Percentiles rank a stretch among this genome's conserved stretches.
These are phyloP conservation scores for Cacatua alba DNA, from an alignment of 2,113 vertebrate species.

Conservation along the genomic window DNA sequence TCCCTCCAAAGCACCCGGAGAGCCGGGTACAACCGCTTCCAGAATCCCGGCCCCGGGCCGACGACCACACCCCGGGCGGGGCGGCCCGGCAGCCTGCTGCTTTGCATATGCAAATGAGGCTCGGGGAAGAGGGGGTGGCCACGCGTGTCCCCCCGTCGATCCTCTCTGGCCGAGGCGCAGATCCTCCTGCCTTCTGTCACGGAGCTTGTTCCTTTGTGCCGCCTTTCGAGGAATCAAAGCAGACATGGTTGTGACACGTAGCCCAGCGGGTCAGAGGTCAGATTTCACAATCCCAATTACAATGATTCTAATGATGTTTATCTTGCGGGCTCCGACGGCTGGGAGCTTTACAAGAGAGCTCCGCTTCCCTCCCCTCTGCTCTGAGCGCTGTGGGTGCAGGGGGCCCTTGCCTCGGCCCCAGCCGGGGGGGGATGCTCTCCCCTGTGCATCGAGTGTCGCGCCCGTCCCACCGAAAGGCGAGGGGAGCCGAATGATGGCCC, in stretches of 20 bases:
- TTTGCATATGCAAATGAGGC: conserved; percentile 55
- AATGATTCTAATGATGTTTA: conserved; percentile 70
- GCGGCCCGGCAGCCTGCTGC: not conserved
- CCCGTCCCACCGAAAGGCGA: not conserved
- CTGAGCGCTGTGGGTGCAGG: not conserved
- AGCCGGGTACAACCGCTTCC: not conserved
- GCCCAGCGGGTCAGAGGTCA: conserved; percentile 74
- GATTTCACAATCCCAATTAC: conserved; percentile 70
- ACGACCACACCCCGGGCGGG: not conserved
- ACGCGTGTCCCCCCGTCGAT: conserved; percentile 48
- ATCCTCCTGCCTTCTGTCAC: conserved; percentile 63
- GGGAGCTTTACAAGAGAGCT: conserved; percentile 37
- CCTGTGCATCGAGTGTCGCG: not conserved
- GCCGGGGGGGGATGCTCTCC: not conserved
- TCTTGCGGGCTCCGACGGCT: conserved; percentile 46
- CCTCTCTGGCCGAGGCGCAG: conserved; percentile 17
- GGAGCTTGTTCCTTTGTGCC: conserved; percentile 72
- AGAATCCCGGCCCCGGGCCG: not conserved
- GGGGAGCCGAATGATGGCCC: not conserved
- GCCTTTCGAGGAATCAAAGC: conserved; percentile 75
- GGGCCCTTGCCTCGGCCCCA: not conserved
- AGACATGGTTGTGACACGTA: conserved; percentile 70
- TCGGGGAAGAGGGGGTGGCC: not conserved
- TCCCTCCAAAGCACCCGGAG: not conserved
- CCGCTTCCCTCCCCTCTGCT: not conserved